A percentile compares a stretch with the other conserved stretches of the same genome.
phyloP scores from a whole-genome alignment of 2,113 vertebrate species.

The Plecturocebus donacophilus region DNA sequence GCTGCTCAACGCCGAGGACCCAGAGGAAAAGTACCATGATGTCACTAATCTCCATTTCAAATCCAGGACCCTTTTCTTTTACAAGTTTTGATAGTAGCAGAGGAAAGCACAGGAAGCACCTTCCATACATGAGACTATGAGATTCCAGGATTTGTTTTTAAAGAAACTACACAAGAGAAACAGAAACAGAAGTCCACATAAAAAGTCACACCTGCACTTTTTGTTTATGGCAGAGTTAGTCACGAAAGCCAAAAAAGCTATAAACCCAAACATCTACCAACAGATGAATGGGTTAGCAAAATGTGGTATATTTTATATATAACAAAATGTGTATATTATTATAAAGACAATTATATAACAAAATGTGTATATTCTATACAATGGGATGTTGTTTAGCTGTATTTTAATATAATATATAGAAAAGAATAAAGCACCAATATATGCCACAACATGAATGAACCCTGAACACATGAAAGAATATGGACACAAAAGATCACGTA shows the following conservation, averaged over 20 bases:
- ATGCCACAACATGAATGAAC: accelerated
- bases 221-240: not conserved
- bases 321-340: too few relatives aligned
- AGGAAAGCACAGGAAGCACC: not conserved
- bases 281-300: not conserved
- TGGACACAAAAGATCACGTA: too few relatives aligned
- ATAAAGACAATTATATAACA: too few relatives aligned
- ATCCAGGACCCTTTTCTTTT: not conserved
- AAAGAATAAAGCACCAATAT: not conserved
- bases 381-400: not conserved
- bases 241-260: too few relatives aligned
- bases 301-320: not conserved
- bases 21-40: accelerated
- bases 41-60: too few relatives aligned
- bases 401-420: not conserved
- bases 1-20: not conserved
- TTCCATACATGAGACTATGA: not conserved
- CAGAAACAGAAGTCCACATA: too few relatives aligned
- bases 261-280: not conserved
- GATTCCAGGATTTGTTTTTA: not conserved
- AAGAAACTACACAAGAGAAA: not conserved
- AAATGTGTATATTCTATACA: too few relatives aligned
- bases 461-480: not conserved
- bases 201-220: not conserved
- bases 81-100: too few relatives aligned